Evolutionary conservation across 2,797 vertebrate genomes (phyloP), one percentile per base, ranked within the genome.

Genomic region (Gephyroberyx darwinii): DNA sequence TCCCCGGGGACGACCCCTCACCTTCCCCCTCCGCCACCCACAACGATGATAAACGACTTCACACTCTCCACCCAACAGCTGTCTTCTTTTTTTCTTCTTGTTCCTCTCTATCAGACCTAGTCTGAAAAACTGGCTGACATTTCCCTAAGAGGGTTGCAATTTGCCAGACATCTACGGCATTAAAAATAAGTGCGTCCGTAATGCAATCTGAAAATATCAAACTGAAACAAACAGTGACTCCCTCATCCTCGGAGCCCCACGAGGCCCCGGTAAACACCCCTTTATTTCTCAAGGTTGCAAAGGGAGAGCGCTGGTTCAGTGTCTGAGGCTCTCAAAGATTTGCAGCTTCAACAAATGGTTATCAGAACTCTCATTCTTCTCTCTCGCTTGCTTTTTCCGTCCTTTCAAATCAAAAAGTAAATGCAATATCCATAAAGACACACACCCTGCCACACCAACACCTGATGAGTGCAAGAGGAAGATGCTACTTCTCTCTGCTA

Each of bases 11-110:
- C 5, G 20, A 75, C 79, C 75, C 73, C 74, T 68, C 45, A 71
- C 58, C 67, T 71, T 62, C 54, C 74, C 39, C 61, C 63, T 52
- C 67, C 22, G 4, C 83, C 86, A 74, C 63, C 81, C 78, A 64
- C 80, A 78, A 41, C 65, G 63, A 81, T 84, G 82, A 91, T 83
- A 81, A 90, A 92, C 59, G 67, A 88, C 86, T 84, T 83, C 75
- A 76, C 82, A 77, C 83, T 80, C 73, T 80, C 76, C 81, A 69
- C 71, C 70, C 71, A 83, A 77, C 86, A 85, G 84, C 78, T 83
- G 80, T 80, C 80, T 75, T 48, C 61, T 62, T 72, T 51, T 5
- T 47, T 16, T 6, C n/a, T 58, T 56, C 63, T 22, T 26, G 26
- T 57, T 55, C 64, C 72, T 16, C 59, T 71, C 51, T 45, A 35